Evolutionary conservation across 2,888 invertebrate species (phyloP), one percentile per base, ranked within the genome.

Genomic region (Apocheima hispidaria): DNA sequence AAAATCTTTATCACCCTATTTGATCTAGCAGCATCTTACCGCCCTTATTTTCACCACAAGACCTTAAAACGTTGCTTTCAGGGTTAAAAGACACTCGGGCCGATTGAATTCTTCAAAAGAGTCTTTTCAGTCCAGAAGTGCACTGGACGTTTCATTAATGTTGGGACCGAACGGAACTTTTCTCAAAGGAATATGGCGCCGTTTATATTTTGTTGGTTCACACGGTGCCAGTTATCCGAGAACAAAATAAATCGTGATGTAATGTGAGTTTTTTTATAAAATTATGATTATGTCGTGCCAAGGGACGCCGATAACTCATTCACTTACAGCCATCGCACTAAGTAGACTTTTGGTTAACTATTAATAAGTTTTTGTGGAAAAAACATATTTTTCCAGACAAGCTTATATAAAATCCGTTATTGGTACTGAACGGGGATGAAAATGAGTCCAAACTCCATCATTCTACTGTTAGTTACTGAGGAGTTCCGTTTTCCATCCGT

Each of bases 41-140:
- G 14, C 43, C 60, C 63, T 63, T 58, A 59, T 67, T 73, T 73
- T 69, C 73, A 72, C 71, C 72, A 71, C 68, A 70, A 73, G 73
- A 73, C 68, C 68, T 68, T 77, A 81, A 82, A 82, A 74, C 77
- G 74, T 66, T 61, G 73, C 73, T 78, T 75, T 83, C 74, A 75
- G 69, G 66, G 60, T 66, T 70, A 73, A 81, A 76, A 78, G 82
- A 80, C 77, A 77, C 80, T 82, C 70, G 66, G 55, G 44, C 63
- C 72, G 71, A 73, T 75, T 74, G 74, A 72, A 74, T 73, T 69
- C 78, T 72, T 77, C 68, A 79, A 79, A 80, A 79, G 75, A 72
- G 70, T 72, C 69, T 69, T 65, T n/a, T 73, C 54, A 64, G 64
- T 33, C 33, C 65, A 72, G 76, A 78, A 81, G 79, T 79, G 79